Conservation (phyloP, 2,113 vertebrate genomes). For the Sylvietta virens region DNA sequence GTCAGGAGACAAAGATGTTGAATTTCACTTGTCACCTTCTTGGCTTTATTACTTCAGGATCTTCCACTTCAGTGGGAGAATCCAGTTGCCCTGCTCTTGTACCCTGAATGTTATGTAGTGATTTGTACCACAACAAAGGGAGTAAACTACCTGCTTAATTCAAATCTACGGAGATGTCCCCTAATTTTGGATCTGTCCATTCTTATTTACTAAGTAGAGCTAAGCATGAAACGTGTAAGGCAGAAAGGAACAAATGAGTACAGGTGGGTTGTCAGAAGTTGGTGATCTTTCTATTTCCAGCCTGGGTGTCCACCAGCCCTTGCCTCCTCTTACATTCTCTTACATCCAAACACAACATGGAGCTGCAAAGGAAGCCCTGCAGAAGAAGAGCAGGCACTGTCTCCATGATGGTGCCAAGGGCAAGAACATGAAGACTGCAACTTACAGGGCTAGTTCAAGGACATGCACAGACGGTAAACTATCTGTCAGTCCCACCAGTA, state of each 20-base stretch:
- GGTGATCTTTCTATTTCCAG: not conserved
- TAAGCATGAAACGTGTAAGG: accelerated
- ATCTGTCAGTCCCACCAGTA: not conserved
- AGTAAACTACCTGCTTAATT: not conserved
- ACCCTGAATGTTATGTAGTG: not conserved
- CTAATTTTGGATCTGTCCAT: not conserved
- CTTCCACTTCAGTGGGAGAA: not conserved
- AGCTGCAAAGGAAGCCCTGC: not conserved
- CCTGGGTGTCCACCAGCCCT: not conserved
- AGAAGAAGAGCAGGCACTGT: not conserved
- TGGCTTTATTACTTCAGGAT: not conserved
- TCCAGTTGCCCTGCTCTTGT: not conserved
- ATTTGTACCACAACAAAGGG: not conserved
- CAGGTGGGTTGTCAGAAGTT: not conserved
- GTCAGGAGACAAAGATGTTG: not conserved
- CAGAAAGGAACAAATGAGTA: not conserved
- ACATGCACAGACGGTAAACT: not conserved
- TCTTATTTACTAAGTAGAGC: not conserved
- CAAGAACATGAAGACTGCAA: not conserved
- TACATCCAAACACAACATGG: not conserved
- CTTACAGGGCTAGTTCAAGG: not conserved
- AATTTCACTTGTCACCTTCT: not conserved
- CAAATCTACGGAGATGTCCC: not conserved
- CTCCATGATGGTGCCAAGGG: not conserved
- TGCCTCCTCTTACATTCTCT: not conserved